Evolutionary conservation across 2,113 vertebrate genomes (phyloP), one percentile per base, ranked within the genome.

Genomic region (Aegithalos caudatus): DNA sequence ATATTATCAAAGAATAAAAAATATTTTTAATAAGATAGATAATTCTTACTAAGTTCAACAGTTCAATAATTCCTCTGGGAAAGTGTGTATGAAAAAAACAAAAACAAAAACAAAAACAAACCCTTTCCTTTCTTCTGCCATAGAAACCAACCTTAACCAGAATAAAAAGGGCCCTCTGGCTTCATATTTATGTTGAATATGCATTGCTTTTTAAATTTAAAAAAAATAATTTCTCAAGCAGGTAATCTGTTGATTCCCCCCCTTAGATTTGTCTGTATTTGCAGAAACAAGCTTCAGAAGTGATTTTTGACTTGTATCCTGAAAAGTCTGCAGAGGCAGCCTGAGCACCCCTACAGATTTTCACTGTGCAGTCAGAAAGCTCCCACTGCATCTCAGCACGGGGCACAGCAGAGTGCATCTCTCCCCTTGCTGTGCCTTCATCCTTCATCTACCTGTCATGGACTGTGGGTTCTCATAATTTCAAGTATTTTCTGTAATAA

Each of bases 121-220:
- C 7, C 11, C 9, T 28, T 38, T 78, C 62, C 74, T 96, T 96
- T 48, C 66, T 95, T 94, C 95, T 98, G 74, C 94, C 72, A 87
- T 96, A 94, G 97, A 98, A 97, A 97, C 97, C 35, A 85, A 64
- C 37, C 51, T 95, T 93, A 95, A 84, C 61, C 65, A 97, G 81
- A 74, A 95, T 90, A 93, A 94, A 95, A 95, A 80, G 61, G 94
- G 27, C 53, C 28, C 78, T 90, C 54, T 92, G 62, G 48, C 80
- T 97, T 96, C 40, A 38, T 86, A 31, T 94, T 94, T 96, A 53
- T 80, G 60, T 94, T 88, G 78, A 60, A 79, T 92, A 71, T 79
- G 27, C 38, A 29, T 95, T 91, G 29, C 56, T 65, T 96, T 95
- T 95, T 91, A 93, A 94, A 91, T n/a, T n/a, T 94, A 88, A 51